Percentiles rank a stretch among this genome's conserved stretches.
Evolutionary conservation across 2,888 invertebrate species (phyloP).

Genomic region (Plutella xylostella): DNA sequence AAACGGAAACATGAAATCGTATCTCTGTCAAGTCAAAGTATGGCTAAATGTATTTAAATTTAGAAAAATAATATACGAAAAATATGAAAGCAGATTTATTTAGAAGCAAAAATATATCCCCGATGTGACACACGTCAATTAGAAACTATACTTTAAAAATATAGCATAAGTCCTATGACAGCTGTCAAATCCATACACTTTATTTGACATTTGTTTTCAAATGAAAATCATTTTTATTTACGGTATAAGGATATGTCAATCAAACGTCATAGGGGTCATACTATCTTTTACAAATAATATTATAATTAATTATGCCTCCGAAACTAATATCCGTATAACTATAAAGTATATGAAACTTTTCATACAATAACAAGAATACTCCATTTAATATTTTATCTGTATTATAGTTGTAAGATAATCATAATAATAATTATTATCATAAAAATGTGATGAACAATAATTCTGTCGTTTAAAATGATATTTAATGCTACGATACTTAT

Average conservation of each 20-base stretch:
- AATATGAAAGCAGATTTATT: neutral
- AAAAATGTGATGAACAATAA: too few species aligned
- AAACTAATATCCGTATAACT: too few species aligned
- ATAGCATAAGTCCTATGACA: constrained; percentile 15
- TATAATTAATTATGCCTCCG: neutral
- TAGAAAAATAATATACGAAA: neutral
- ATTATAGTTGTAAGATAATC: too few species aligned
- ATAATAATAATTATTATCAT: too few species aligned
- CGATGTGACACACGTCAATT: constrained; percentile 61
- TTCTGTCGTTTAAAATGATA: too few species aligned
- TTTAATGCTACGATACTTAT: too few species aligned
- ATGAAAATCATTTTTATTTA: neutral
- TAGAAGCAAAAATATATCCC: constrained; percentile 15
- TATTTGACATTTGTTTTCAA: neutral
- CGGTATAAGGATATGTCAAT: too few species aligned
- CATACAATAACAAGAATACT: too few species aligned
- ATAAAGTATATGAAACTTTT: too few species aligned
- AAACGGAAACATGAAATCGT: too few species aligned
- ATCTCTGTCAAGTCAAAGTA: constrained; percentile 8
- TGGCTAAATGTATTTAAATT: constrained; percentile 20
- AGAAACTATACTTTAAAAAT: constrained; percentile 23
- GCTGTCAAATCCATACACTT: constrained; percentile 7
- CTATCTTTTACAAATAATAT: neutral
- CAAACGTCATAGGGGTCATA: neutral
- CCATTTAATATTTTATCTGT: too few species aligned